Base-by-base conservation (phyloP, 2,113 vertebrate genomes). In the Columbina picui region DNA sequence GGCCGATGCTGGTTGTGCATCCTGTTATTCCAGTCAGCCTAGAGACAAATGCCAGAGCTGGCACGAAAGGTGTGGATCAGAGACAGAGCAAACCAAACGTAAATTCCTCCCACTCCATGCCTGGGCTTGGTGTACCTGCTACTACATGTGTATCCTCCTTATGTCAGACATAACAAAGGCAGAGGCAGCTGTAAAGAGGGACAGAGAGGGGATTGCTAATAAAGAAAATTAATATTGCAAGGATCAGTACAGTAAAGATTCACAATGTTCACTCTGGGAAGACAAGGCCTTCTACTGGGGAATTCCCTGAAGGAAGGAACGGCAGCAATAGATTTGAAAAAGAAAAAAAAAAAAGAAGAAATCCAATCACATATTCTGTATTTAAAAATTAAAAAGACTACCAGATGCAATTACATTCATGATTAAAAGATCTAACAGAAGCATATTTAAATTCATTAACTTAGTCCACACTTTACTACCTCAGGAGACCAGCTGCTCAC, bases 391-490 rank as follows among this genome's bases (percentile, higher is more conserved):
- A 83, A 93, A 93, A 94, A 84, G 89, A 90, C 84, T 94, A 96
- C 89, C 89, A 94, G 95, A 89, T 97, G 90, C 95, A 97, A 97
- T 97, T 96, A 97, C 87, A 96, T 43, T 93, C 52, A 84, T 94
- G 92, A 97, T 96, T 96, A 93, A 89, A 97, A 96, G 90, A 95
- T 96, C 95, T 95, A 97, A 96, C 87, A 93, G 87, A 93, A 91
- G 89, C n/a, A 18, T 94, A 95, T 95, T 97, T 94, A 96, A 96
- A 97, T 95, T 97, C 89, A 97, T 97, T 97, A 97, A 93, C 79
- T 95, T 73, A 85, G 94, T 89, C 95, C 90, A 94, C 92, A 92
- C 83, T 93, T 78, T 29, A n/a, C 45, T 90, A 84, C 95, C 96
- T 89, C 93, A 55, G 94, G 96, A 97, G 95, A 97, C 84, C 90